These are phyloP conservation scores for Tyrannus savana DNA, from an alignment of 2,113 vertebrate species.

Conservation along the genomic window DNA sequence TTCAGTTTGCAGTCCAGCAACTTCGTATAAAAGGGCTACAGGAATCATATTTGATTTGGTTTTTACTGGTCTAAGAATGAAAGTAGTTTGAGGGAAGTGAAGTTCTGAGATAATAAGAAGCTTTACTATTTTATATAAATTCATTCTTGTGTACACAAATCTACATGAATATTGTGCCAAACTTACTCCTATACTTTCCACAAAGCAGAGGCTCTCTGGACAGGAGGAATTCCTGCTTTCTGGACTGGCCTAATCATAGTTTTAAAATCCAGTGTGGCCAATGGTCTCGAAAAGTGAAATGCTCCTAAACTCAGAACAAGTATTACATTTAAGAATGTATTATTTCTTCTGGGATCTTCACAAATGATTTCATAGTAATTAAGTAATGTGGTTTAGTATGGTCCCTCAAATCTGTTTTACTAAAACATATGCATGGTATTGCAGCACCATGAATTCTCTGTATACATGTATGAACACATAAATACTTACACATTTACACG, in stretches of 20 bases:
- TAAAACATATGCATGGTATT: background rate
- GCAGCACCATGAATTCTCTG: background rate
- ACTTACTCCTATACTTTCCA: background rate
- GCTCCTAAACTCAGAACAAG: background rate
- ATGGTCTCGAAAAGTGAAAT: background rate
- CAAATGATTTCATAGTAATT: background rate
- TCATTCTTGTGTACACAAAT: background rate
- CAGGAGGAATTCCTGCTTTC: background rate
- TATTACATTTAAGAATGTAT: background rate
- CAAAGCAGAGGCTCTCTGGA: background rate
- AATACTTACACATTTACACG: background rate
- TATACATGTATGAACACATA: background rate
- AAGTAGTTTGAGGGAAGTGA: background rate
- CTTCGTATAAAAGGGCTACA: background rate
- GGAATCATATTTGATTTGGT: background rate
- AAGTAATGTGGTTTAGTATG: background rate
- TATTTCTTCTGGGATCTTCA: background rate
- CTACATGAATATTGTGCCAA: background rate
- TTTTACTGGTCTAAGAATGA: background rate
- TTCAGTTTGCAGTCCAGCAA: background rate
- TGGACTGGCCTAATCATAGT: background rate
- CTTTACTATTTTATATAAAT: background rate
- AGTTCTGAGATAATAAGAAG: background rate
- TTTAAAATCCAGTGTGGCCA: background rate
- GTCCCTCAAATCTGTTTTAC: background rate